A percentile compares a stretch with the other conserved stretches of the same genome.
phyloP scores from a whole-genome alignment of 64 coral and sea anemone genomes.

The Dendronephthya gigantea region DNA sequence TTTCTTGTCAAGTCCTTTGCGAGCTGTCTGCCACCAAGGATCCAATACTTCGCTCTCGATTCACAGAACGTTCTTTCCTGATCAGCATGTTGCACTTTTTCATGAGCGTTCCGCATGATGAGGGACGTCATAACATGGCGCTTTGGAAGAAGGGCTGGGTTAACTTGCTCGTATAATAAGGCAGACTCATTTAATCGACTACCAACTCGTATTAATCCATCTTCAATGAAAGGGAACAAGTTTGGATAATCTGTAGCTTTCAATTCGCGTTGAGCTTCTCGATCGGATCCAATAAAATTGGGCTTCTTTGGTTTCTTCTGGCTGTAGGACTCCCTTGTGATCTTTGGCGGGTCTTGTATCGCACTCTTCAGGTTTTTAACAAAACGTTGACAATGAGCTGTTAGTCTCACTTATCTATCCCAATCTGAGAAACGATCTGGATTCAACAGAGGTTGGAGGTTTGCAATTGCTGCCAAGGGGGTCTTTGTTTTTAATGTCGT shows the following conservation, averaged over 20 bases:
- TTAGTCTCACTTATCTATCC: background rate
- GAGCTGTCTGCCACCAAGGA: background rate
- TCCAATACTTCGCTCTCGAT: background rate
- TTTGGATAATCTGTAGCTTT: background rate
- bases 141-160: slow-evolving; percentile 6
- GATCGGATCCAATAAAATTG: slow-evolving; percentile 6
- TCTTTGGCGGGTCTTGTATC: background rate
- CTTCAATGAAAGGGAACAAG: background rate
- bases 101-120: background rate
- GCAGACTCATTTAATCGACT: background rate
- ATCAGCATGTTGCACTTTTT: background rate
- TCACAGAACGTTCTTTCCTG: background rate
- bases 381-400: background rate
- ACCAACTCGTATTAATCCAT: slow-evolving; percentile 1
- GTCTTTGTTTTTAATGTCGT: background rate
- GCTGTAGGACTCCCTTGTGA: background rate
- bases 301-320: slow-evolving; percentile 14
- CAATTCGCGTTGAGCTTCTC: background rate
- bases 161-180: slow-evolving; percentile 1
- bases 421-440: background rate
- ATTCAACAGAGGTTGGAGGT: background rate
- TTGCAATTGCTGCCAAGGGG: background rate
- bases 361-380: background rate
- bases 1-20: background rate
- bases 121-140: background rate